Evolutionary conservation across 2,888 invertebrate species (phyloP), one percentile per base, ranked within the genome.

Genomic region (Caenorhabditis becei): DNA sequence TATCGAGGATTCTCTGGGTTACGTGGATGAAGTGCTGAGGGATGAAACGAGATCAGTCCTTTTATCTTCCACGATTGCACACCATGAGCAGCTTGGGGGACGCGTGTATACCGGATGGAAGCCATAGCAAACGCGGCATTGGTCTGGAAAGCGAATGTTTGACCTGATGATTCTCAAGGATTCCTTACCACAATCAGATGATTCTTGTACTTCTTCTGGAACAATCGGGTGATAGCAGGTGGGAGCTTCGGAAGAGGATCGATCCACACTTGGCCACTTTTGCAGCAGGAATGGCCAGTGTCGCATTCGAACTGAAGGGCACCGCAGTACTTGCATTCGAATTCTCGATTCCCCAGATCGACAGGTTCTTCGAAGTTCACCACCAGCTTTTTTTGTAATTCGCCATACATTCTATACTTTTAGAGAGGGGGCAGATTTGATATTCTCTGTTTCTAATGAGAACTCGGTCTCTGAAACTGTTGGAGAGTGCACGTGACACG

Each of bases 21-120:
- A 11, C 14, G 10, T 7, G 28, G 8, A 3, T 35, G 18, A 5
- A 63, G 16, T 3, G 63, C 63, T 1, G 63, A 63, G 10, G 51
- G 32, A 35, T 63, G 63, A 8, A 28, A 28, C 10, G 49, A 49
- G 11, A 63, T 23, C 0, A 32, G 10, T 18, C 63, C 63, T 11
- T 51, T 63, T 3, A 28, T 35, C 23, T 63, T 63, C 11, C 32
- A 26, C 20, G 63, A 49, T 14, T 63, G 63, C 4, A 63, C 35
- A n/a, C 63, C 63, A 4, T 23, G 20, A 3, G 20, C 16, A 1
- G 28, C 35, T 23, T 63, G 63, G 1, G 49, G n/a, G 8, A 14
- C 51, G 10, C 63, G 63, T 0, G 18, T 1, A 20, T 49, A 63
- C 1, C 28, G 28, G 20, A 63, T 49, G 18, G 49, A 49, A 1